phyloP scores from a whole-genome alignment of 2,797 vertebrate species.

The Periophthalmus magnuspinnatus region DNA sequence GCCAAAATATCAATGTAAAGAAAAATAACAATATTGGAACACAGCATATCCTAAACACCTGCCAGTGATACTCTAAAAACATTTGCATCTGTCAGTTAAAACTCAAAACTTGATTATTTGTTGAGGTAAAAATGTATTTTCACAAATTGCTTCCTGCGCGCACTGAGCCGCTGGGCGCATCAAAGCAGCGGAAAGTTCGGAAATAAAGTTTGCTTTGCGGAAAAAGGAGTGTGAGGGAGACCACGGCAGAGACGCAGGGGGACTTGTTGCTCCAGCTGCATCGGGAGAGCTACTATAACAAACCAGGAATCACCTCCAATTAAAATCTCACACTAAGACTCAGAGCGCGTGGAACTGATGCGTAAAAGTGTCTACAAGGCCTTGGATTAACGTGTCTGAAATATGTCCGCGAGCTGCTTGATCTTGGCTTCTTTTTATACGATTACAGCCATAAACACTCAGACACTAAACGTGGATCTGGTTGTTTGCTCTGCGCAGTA shows the following conservation, averaged over 20 bases:
- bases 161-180: neutral
- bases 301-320: constrained; percentile 59
- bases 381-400: constrained; percentile 33
- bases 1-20: neutral
- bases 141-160: neutral
- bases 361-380: constrained; percentile 38
- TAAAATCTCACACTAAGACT: constrained; percentile 42
- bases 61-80: neutral
- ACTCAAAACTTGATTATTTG: neutral
- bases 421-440: constrained; percentile 54
- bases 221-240: neutral
- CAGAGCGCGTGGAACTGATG: constrained; percentile 23
- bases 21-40: neutral
- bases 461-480: constrained; percentile 45
- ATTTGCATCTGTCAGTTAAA: neutral
- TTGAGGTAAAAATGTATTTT: constrained; percentile 1
- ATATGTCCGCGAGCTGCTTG: constrained; percentile 59
- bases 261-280: constrained; percentile 69
- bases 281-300: constrained; percentile 46
- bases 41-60: neutral
- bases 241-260: constrained; percentile 7
- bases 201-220: constrained; percentile 26
- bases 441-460: constrained; percentile 58
- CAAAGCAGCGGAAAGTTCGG: constrained; percentile 14
- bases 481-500: constrained; percentile 46